A percentile compares a stretch with the other conserved stretches of the same genome.
These are phyloP conservation scores for Onychomys torridus DNA, from an alignment of 2,797 vertebrate genomes.

Conservation along the genomic window DNA sequence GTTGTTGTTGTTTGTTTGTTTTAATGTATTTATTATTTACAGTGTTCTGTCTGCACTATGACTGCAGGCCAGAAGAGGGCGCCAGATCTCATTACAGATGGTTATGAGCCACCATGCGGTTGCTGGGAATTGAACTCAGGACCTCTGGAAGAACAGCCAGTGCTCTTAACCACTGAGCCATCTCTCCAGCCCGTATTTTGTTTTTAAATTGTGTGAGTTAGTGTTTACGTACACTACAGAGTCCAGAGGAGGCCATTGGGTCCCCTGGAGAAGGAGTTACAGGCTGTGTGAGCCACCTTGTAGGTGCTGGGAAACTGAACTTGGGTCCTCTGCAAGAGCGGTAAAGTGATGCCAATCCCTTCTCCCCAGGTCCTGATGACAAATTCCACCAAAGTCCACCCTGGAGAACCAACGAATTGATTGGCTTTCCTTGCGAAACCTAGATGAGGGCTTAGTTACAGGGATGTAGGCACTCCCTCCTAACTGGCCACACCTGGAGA, in stretches of 20 bases:
- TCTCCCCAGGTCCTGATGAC: neutral
- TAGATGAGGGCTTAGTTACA: neutral
- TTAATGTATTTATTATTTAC: no score
- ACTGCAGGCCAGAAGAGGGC: no score
- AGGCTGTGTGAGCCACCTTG: neutral
- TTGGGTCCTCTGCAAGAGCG: neutral
- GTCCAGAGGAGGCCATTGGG: neutral
- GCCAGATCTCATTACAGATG: no score
- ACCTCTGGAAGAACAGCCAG: no score
- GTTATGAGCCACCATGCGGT: no score
- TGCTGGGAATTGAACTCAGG: no score
- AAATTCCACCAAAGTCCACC: neutral
- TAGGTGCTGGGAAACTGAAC: neutral
- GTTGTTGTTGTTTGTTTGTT: no score
- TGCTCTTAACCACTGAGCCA: no score
- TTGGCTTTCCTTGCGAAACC: neutral
- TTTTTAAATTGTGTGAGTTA: neutral
- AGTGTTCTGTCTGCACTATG: no score
- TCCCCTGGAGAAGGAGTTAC: neutral
- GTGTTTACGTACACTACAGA: neutral
- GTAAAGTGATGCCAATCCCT: neutral
- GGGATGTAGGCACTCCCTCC: neutral
- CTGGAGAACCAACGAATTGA: neutral
- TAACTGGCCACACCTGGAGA: neutral
- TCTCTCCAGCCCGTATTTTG: no score